These are phyloP conservation scores for Hipparchia semele DNA, from an alignment of 2,888 invertebrate genomes.

Conservation along the genomic window DNA sequence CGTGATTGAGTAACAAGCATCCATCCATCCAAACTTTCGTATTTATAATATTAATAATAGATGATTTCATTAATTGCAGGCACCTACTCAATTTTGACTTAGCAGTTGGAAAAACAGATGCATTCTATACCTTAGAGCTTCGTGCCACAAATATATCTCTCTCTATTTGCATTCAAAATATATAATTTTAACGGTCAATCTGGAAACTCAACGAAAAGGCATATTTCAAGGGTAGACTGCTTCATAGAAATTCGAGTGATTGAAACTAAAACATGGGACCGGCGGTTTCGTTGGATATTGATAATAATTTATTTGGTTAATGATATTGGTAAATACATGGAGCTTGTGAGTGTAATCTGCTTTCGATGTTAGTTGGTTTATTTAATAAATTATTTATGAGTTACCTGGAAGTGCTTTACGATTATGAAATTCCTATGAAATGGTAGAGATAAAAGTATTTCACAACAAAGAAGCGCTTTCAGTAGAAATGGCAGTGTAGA, in stretches of 20 bases:
- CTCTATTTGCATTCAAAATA: too few species aligned
- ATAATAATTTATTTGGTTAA: conserved; percentile 30
- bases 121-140: background rate
- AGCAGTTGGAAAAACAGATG: background rate
- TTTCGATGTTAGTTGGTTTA: background rate
- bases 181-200: background rate
- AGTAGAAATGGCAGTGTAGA: too few species aligned
- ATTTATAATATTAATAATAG: too few species aligned
- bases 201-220: background rate
- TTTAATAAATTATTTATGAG: background rate
- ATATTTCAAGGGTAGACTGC: background rate
- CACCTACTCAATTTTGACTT: background rate
- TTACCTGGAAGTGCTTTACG: background rate
- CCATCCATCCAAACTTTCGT: too few species aligned
- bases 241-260: conserved; percentile 15
- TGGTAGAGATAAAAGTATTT: too few species aligned
- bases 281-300: conserved; percentile 31
- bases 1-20: too few species aligned
- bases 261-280: conserved; percentile 25
- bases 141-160: background rate
- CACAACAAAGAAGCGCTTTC: too few species aligned
- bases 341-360: background rate
- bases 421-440: background rate
- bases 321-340: conserved; percentile 24
- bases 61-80: too few species aligned